Conservation (phyloP, 1,140 invertebrate genomes). For the Trachymyrmex septentrionalis region DNA sequence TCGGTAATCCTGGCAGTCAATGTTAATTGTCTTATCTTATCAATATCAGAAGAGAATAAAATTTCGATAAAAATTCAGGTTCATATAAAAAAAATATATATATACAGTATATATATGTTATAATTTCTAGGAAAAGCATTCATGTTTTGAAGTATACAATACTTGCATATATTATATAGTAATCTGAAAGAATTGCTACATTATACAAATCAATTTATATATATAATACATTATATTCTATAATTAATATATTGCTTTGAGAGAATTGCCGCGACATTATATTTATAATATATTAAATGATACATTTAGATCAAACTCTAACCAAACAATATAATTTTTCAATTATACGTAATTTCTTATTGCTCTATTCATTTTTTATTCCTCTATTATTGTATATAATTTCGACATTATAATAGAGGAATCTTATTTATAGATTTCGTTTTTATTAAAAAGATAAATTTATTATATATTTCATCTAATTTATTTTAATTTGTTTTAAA, state of each 20-base stretch:
- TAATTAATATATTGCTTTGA: slow-evolving; percentile 53
- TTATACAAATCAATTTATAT: not conserved
- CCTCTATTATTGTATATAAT: not conserved
- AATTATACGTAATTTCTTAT: slow-evolving; percentile 22
- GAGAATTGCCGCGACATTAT: slow-evolving; percentile 28
- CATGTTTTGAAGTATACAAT: slow-evolving; percentile 40
- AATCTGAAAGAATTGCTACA: slow-evolving; percentile 12
- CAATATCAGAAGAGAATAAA: not conserved
- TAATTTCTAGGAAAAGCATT: slow-evolving; percentile 39
- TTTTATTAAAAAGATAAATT: slow-evolving; percentile 2
- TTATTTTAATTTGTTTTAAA: slow-evolving; percentile 3
- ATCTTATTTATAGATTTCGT: not conserved
- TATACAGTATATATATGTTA: not conserved
- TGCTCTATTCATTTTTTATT: not conserved
- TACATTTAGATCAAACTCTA: not conserved
- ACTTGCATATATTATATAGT: not conserved
- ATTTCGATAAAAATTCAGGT: slow-evolving; percentile 23
- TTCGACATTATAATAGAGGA: not conserved
- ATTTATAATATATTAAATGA: not conserved
- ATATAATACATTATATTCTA: slow-evolving; percentile 25
- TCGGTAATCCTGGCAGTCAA: too few relatives aligned
- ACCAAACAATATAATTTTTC: not conserved
- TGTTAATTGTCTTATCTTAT: not conserved
- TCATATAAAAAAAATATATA: slow-evolving; percentile 13
- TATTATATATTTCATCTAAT: not conserved